Base-by-base conservation (phyloP, 2,888 invertebrate genomes). In the Orchesella flavescens region DNA sequence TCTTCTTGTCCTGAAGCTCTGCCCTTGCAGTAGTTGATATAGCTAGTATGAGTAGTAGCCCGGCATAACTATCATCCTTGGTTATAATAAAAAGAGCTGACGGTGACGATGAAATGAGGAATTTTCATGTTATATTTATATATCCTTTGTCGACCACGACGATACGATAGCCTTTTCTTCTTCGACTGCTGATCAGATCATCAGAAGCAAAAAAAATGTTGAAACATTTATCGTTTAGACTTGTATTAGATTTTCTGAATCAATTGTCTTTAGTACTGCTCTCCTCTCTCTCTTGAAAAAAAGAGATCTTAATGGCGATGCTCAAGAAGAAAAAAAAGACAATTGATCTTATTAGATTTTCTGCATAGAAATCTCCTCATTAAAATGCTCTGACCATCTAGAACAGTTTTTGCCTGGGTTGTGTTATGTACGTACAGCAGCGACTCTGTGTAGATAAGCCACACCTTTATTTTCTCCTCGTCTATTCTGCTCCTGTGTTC, bases 271-370 rank as follows among this genome's bases (percentile, higher is more conserved):
- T 34, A 34, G 34, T 34, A 34, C 34, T 34, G 34, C 34, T 34
- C 34, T 34, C 34, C 34, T 34, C 34, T 34, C 34, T 34, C 34
- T 34, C 34, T 34, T 7, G 34, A 34, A 34, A 34, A 34, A 34
- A 34, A 34, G 34, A 34, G 34, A 34, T 34, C 34, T 34, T 34
- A 34, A 34, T 34, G 34, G 34, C 34, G 34, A 34, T 34, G 34
- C 34, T 34, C 34, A 34, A 34, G 34, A 34, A 34, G 34, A 34
- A 19, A 57, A 21, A 17, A 17, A 68, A 81, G 81, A 81, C 81
- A 81, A 81, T 81, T 81, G 81, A 81, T 81, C 81, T 81, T 81
- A 81, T 81, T 81, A 81, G 81, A 74, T 81, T 73, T 74, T 23
- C 61, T 74, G 81, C 81, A 81, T 81, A 81, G 81, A 74, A 81